Percentiles rank a stretch among this genome's conserved stretches.
phyloP scores from a whole-genome alignment of 2,797 vertebrate genomes.

The Rhynchonycteris naso region DNA sequence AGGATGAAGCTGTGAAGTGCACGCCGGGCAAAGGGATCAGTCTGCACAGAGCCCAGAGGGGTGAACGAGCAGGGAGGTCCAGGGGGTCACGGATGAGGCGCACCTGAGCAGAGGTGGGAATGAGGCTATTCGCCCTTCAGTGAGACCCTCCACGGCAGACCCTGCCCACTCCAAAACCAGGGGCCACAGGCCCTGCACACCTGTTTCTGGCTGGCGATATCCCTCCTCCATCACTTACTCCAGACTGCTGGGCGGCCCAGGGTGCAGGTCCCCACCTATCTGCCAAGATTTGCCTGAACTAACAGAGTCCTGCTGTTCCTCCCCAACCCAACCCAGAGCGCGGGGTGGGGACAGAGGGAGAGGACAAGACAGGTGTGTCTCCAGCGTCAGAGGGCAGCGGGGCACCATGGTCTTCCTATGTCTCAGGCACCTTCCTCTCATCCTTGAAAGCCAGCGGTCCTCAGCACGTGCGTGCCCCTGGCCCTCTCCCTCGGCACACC shows the following conservation, averaged over 20 bases:
- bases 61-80: accelerated
- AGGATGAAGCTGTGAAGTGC: neutral
- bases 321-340: neutral
- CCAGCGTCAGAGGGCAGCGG: neutral
- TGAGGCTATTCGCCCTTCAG: neutral
- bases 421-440: neutral
- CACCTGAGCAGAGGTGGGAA: neutral
- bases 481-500: neutral
- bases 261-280: neutral
- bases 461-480: neutral
- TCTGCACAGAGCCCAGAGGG: neutral
- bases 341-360: neutral
- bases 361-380: neutral
- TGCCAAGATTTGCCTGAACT: neutral
- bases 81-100: accelerated
- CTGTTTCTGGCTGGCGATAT: neutral
- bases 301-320: neutral
- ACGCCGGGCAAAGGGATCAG: accelerated
- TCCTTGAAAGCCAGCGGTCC: neutral
- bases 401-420: neutral
- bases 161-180: neutral
- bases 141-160: neutral
- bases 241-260: neutral
- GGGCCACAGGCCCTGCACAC: neutral
- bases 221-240: neutral